Percentiles rank a stretch among this genome's conserved stretches.
phyloP scores from a whole-genome alignment of 1,140 invertebrate genomes.

The Drosophila malerkotliana region DNA sequence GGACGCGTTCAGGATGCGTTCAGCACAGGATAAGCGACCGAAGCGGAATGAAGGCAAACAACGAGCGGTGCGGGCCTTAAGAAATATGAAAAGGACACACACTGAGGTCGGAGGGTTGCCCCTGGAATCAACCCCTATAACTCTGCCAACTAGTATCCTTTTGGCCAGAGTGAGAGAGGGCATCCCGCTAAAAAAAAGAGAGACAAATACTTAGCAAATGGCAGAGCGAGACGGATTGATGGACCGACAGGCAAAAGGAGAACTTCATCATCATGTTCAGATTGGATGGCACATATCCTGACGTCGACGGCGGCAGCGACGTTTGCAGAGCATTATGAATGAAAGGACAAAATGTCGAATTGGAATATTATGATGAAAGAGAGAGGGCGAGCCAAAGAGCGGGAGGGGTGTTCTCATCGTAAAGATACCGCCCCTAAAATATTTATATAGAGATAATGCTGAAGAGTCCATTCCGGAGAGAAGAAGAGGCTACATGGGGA shows the following conservation, averaged over 20 bases:
- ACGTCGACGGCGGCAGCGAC: slow-evolving; percentile 23
- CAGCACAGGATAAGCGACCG: slow-evolving; percentile 76
- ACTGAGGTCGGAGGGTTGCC: slow-evolving; percentile 43
- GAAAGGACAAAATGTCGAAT: slow-evolving; percentile 82
- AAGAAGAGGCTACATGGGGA: slow-evolving; percentile 31
- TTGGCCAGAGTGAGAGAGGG: slow-evolving; percentile 29
- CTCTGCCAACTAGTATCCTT: slow-evolving; percentile 4
- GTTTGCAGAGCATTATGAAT: slow-evolving; percentile 61
- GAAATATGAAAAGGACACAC: slow-evolving; percentile 77
- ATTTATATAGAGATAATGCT: slow-evolving; percentile 44
- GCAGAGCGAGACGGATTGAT: slow-evolving; percentile 35
- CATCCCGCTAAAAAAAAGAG: slow-evolving; percentile 10
- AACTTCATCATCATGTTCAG: slow-evolving; percentile 72
- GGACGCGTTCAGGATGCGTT: slow-evolving; percentile 52
- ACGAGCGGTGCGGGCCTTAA: slow-evolving; percentile 60
- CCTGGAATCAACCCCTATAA: slow-evolving; percentile 59
- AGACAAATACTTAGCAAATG: slow-evolving; percentile 5
- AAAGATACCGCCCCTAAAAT: slow-evolving; percentile 48
- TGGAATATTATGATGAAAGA: slow-evolving; percentile 58
- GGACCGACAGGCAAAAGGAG: slow-evolving; percentile 62
- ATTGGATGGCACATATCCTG: slow-evolving; percentile 49
- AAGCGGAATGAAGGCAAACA: slow-evolving; percentile 78
- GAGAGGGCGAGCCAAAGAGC: slow-evolving; percentile 11
- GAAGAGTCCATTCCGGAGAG: slow-evolving; percentile 10
- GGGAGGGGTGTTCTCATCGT: slow-evolving; percentile 3